phyloP scores from a whole-genome alignment of 2,113 vertebrate genomes.

The Poecile atricapillus region DNA sequence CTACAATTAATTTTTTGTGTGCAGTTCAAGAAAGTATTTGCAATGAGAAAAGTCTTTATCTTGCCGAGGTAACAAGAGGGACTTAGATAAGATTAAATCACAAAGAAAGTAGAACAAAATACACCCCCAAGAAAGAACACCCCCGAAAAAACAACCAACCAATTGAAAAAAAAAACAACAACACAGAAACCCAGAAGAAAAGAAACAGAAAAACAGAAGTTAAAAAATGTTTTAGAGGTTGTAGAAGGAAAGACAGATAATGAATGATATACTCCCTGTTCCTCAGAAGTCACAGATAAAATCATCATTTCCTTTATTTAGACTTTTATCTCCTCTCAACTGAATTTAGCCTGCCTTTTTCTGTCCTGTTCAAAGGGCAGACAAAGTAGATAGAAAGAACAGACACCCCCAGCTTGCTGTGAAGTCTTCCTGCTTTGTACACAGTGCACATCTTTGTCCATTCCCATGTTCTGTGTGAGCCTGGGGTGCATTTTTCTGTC shows the following conservation, averaged over 20 bases:
- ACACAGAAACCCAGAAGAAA: rapidly evolving
- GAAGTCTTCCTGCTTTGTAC: neutral
- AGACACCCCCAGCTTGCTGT: neutral
- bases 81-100: neutral
- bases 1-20: neutral
- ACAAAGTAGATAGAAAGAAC: neutral
- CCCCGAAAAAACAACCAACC: neutral
- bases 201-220: neutral
- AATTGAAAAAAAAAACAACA: neutral
- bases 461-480: neutral
- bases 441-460: neutral
- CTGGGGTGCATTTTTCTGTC: neutral
- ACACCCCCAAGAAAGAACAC: neutral
- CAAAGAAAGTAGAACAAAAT: neutral
- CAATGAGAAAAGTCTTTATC: neutral
- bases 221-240: neutral
- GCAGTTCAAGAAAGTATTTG: neutral
- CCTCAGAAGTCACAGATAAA: neutral
- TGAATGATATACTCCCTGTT: neutral
- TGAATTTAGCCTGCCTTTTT: neutral
- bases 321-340: neutral
- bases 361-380: neutral
- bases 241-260: neutral
- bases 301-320: neutral
- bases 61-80: neutral